These are phyloP conservation scores for Halcyon chelicuti DNA, from an alignment of 2,797 vertebrate species.

Conservation along the genomic window DNA sequence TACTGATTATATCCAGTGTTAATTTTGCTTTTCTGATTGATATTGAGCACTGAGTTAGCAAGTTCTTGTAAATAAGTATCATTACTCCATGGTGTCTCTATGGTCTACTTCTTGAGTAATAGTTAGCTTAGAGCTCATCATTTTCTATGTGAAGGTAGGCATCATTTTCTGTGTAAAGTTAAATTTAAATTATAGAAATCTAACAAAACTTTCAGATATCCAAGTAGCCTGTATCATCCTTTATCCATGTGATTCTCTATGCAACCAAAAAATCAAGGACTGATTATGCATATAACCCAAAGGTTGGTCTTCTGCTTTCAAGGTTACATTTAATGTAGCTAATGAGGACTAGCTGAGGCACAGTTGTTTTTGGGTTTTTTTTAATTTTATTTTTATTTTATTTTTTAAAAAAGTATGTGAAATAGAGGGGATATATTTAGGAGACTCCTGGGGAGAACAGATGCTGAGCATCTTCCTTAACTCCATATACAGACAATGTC, in stretches of 20 bases:
- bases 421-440: background rate
- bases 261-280: background rate
- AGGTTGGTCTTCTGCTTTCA: background rate
- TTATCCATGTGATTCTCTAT: background rate
- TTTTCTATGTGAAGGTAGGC: background rate
- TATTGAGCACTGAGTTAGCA: background rate
- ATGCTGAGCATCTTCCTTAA: background rate
- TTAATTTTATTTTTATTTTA: background rate
- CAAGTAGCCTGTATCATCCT: background rate
- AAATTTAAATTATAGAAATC: background rate
- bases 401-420: background rate
- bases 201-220: background rate
- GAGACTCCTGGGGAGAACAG: background rate
- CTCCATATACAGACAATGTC: background rate
- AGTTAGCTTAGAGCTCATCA: background rate
- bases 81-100: background rate
- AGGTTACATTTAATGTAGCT: background rate
- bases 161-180: background rate
- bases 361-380: too few species aligned
- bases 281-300: background rate
- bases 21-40: background rate
- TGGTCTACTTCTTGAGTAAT: background rate
- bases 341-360: background rate
- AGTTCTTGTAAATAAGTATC: background rate
- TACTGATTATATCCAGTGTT: background rate